Evolutionary conservation across 1,140 invertebrate species (phyloP), one percentile per base, ranked within the genome.

Genomic region (Melitaea cinxia): DNA sequence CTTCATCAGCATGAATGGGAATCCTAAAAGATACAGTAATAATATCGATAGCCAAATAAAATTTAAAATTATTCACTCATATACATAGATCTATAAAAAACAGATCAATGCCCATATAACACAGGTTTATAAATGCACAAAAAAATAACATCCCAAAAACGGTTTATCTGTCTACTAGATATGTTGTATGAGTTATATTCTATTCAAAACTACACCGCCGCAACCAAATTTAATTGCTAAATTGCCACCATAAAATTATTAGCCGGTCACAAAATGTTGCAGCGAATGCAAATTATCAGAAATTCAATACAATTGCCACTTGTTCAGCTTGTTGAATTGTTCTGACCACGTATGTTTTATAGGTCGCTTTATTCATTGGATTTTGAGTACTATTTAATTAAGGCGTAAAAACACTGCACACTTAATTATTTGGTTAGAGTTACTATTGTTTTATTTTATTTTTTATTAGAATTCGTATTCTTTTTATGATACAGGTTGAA

Each of bases 301-400:
- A 67, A 64, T 67, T 70, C 57, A 59, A 73, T 65, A 69, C 59
- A 64, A 59, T 49, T 60, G 35, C 60, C 45, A 59, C 49, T 55
- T 65, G 61, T 70, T 55, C 54, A 47, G 57, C 64, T 71, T 70
- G 64, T 76, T 71, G 53, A 78, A 78, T 73, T 73, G 70, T 77
- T 70, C 70, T 39, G 65, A 55, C 66, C 56, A 55, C 64, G 65
- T 69, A 65, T 77, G 71, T 75, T 81, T 77, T 77, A 71, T 58
- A 64, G 30, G 37, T 39, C 73, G 67, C 76, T 78, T 78, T 76
- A 73, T 76, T 73, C 77, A 64, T 60, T 53, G 68, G 57, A 70
- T 74, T 70, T 61, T 69, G 69, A 72, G 68, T 72, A 63, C 65
- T 72, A 77, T 79, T 83, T 83, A 77, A 79, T 80, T 80, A 77